Evolutionary conservation across 2,888 invertebrate genomes (phyloP), one percentile per base, ranked within the genome.

Genomic region (Oeneis ivallda): DNA sequence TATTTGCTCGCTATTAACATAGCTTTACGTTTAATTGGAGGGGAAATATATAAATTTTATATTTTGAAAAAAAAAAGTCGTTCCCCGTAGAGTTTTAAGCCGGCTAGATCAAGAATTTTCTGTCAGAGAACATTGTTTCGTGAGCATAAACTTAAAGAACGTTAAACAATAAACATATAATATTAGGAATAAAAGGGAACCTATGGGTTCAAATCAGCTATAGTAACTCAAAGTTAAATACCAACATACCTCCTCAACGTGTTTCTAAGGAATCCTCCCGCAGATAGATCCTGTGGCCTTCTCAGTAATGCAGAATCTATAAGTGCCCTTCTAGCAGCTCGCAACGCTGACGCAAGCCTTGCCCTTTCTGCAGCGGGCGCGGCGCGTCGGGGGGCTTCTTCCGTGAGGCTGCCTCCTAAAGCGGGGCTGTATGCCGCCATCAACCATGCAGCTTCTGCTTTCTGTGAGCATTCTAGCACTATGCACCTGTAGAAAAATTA

Each of bases 361-460:
- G 97, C 94, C 41, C 98, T 93, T 85, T 98, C 98, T 72, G 98
- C 96, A 73, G 96, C 96, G 0, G 98, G 98, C 62, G 98, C 96
- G 45, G 90, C 89, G 34, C 91, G 81, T 0, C 91, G 76, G 26
- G 89, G 83, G 11, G 89, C 85, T 78, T 92, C 96, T 78, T 97
- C 96, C 0, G 95, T 95, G 63, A 97, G 93, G 92, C 96, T 96
- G 68, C 94, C 95, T 1, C 96, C 97, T 59, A 98, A 92, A 9
- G 94, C 93, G 0, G 98, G 97, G 76, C 96, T 97, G 84, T 98
- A 98, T 47, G 97, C 97, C 8, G 98, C 97, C 79, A 98, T 97
- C 54, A 98, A 89, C 77, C 97, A 96, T 0, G 98, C 98, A 57
- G 98, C 97, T 87, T 98, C 98, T 76, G 96, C 95, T 84, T 98